Evolutionary conservation across 2,113 vertebrate genomes (phyloP).

Genomic region (Tamias sibiricus): DNA sequence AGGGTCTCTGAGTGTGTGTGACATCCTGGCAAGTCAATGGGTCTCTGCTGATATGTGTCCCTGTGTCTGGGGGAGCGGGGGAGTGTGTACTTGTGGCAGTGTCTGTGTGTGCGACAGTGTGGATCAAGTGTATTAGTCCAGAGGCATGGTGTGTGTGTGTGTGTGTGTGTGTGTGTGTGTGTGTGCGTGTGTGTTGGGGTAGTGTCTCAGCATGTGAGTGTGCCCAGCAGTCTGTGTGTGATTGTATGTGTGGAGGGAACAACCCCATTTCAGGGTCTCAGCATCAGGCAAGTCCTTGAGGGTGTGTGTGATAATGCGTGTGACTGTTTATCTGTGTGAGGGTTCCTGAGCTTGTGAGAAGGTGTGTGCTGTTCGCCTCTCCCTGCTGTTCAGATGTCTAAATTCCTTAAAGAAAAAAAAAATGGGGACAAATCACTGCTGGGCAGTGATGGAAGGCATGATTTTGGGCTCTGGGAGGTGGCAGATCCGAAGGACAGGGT

Average conservation of each 20-base stretch:
- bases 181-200: not conserved
- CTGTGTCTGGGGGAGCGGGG: not conserved
- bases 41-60: not conserved
- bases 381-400: not conserved
- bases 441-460: not conserved
- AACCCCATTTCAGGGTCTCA: not conserved
- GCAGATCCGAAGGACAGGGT: not conserved
- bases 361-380: not conserved
- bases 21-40: not conserved
- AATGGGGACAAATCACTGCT: not conserved
- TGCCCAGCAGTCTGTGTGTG: not conserved
- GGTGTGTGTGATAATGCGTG: rapidly evolving
- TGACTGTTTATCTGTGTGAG: not conserved
- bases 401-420: not conserved
- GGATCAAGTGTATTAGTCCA: not conserved
- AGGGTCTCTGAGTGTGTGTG: not conserved
- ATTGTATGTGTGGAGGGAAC: not conserved
- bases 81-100: not conserved
- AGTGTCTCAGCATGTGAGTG: not conserved
- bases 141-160: not conserved
- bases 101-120: not conserved
- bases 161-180: not conserved
- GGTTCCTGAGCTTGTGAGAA: not conserved
- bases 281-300: not conserved
- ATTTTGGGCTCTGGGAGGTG: not conserved